phyloP scores from a whole-genome alignment of 2,888 invertebrate genomes.

The Caradrina clavipalpis region DNA sequence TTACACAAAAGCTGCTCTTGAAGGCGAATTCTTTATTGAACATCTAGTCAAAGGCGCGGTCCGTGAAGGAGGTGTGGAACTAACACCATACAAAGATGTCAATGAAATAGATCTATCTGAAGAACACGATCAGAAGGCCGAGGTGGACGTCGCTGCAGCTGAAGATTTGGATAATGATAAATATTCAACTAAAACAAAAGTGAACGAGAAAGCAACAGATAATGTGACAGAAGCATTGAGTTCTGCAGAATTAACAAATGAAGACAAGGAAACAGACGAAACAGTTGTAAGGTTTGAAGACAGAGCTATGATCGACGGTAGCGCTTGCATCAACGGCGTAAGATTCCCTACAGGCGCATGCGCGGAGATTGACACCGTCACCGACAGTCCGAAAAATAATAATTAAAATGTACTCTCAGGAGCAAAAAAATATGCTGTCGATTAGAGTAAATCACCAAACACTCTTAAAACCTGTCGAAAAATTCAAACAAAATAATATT shows the following conservation, averaged over 20 bases:
- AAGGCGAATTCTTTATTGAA: not conserved
- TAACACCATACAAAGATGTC: not conserved
- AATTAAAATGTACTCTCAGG: not conserved
- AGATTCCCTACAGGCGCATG: accelerated
- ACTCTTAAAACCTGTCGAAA: too few relatives aligned
- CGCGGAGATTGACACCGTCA: not conserved
- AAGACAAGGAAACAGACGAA: not conserved
- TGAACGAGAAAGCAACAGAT: not conserved
- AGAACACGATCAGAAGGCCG: not conserved
- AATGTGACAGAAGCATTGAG: too few relatives aligned
- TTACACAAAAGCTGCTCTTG: not conserved
- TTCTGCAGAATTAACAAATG: not conserved
- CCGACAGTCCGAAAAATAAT: not conserved
- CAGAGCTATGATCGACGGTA: accelerated
- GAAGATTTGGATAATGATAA: not conserved
- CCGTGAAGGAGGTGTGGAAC: not conserved
- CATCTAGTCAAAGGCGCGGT: not conserved
- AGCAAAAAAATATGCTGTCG: too few relatives aligned
- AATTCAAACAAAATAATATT: too few relatives aligned
- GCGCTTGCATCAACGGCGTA: not conserved
- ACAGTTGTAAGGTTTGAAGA: not conserved
- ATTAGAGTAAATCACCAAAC: too few relatives aligned
- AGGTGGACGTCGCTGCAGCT: not conserved
- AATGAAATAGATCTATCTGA: not conserved
- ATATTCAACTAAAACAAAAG: not conserved